Conservation (phyloP, 2,113 vertebrate species). For the Crotophaga sulcirostris region DNA sequence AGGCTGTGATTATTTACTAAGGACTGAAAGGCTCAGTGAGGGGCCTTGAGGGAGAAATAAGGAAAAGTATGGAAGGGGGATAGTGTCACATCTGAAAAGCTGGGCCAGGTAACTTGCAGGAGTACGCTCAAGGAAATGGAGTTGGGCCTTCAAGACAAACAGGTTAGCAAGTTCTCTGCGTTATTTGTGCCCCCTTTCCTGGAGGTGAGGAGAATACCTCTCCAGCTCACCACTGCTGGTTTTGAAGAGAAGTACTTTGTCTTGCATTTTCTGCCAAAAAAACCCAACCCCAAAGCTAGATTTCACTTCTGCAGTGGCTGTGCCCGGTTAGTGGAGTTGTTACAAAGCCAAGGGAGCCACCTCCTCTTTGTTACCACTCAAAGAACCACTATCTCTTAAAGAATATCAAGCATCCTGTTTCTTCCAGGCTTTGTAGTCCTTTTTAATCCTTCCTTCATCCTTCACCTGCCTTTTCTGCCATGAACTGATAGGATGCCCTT, state of each 20-base stretch:
- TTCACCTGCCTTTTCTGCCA: not conserved
- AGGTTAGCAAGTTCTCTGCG: not conserved
- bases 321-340: not conserved
- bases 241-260: not conserved
- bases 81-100: not conserved
- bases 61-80: not conserved
- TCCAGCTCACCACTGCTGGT: not conserved
- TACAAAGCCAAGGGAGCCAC: not conserved
- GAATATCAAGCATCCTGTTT: not conserved
- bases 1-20: not conserved
- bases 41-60: not conserved
- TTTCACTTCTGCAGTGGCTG: not conserved
- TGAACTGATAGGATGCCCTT: accelerated
- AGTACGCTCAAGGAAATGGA: accelerated
- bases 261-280: not conserved
- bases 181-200: not conserved
- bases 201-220: not conserved
- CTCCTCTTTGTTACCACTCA: not conserved
- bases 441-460: not conserved
- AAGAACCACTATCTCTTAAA: not conserved
- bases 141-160: not conserved
- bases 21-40: not conserved
- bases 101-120: not conserved
- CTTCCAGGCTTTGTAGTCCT: not conserved
- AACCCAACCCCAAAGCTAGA: too few species aligned